Evolutionary conservation across 2,797 vertebrate species (phyloP).

Genomic region (Petrocephalus sullivani): DNA sequence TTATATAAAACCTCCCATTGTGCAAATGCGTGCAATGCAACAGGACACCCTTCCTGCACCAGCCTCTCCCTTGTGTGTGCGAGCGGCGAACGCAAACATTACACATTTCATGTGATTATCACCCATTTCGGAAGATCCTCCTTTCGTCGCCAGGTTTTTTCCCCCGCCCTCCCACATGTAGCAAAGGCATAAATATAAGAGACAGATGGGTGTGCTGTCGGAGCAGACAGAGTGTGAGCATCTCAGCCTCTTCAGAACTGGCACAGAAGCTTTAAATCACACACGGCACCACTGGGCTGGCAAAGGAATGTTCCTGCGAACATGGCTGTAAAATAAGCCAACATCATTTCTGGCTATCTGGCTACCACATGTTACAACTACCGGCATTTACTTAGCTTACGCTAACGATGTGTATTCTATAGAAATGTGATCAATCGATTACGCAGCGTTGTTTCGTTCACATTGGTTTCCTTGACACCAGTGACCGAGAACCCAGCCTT

Average conservation of each 20-base stretch:
- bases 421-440: not conserved
- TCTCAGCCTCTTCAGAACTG: slow-evolving; percentile 1
- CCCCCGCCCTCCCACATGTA: not conserved
- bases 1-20: not conserved
- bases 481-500: not conserved
- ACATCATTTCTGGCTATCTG: not conserved
- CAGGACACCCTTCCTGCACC: not conserved
- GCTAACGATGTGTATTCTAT: not conserved
- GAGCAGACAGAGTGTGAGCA: slow-evolving; percentile 15
- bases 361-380: not conserved
- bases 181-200: slow-evolving; percentile 22
- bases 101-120: slow-evolving; percentile 17
- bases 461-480: not conserved
- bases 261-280: slow-evolving; percentile 21
- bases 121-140: slow-evolving; percentile 22
- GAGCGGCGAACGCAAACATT: slow-evolving; percentile 17
- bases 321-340: not conserved
- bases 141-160: slow-evolving; percentile 4
- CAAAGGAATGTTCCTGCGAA: not conserved
- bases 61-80: not conserved
- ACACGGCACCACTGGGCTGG: not conserved
- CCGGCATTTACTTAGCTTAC: not conserved
- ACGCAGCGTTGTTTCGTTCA: not conserved
- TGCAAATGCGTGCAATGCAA: not conserved
- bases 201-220: slow-evolving; percentile 18